phyloP scores from a whole-genome alignment of 1,140 invertebrate genomes.

The Centruroides vittatus region DNA sequence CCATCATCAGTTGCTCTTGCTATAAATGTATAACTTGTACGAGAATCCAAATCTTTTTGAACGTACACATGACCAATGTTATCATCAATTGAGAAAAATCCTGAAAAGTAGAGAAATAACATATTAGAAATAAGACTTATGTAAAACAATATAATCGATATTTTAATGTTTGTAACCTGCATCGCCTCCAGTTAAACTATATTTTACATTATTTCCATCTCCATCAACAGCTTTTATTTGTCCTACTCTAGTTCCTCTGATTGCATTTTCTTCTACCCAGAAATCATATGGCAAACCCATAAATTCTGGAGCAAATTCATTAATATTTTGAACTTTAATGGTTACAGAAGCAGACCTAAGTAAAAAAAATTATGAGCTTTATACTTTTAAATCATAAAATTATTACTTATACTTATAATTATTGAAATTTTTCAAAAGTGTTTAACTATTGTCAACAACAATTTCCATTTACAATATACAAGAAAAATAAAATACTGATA shows the following conservation, averaged over 20 bases:
- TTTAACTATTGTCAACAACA: background rate
- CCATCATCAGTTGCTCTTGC: slow-evolving; percentile 32
- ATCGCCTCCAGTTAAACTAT: slow-evolving; percentile 27
- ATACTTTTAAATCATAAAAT: too few relatives aligned
- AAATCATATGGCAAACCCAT: slow-evolving; percentile 77
- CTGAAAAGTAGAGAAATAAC: slow-evolving; percentile 1
- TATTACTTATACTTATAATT: too few relatives aligned
- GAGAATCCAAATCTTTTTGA: slow-evolving; percentile 23
- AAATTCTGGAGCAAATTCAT: slow-evolving; percentile 51
- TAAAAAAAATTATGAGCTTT: background rate
- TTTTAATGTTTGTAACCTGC: slow-evolving; percentile 15
- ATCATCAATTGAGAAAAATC: slow-evolving; percentile 22
- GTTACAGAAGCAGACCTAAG: slow-evolving; percentile 27
- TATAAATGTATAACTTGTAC: slow-evolving; percentile 26
- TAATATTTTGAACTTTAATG: slow-evolving; percentile 33
- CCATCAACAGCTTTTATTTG: slow-evolving; percentile 42
- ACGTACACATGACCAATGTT: slow-evolving; percentile 21
- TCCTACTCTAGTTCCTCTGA: slow-evolving; percentile 68
- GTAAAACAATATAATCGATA: background rate
- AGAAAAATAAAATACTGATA: background rate
- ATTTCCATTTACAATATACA: background rate
- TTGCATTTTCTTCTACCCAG: slow-evolving; percentile 68
- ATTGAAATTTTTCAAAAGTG: too few relatives aligned
- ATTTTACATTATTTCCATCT: slow-evolving; percentile 30
- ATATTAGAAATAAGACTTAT: too few relatives aligned